Evolutionary conservation across 2,888 invertebrate genomes (phyloP), one percentile per base, ranked within the genome.

Genomic region (Ptychoptera contaminata): DNA sequence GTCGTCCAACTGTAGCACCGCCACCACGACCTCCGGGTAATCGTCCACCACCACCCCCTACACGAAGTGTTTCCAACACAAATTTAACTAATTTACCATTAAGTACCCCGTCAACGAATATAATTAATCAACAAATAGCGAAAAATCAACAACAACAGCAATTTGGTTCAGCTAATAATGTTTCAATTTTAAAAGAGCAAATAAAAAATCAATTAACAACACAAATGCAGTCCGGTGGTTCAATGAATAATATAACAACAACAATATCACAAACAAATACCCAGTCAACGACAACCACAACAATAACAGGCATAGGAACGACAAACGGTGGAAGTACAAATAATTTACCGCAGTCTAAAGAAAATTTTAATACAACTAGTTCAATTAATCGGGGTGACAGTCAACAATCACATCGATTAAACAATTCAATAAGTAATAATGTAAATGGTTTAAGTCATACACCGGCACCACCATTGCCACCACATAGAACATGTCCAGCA

Each of bases 1-100:
- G 61, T 46, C 65, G 65, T 11, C 65, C 65, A 23, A 59, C 60
- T 30, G 58, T 59, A 37, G 59, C 61, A 44, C 60, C 60, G 36
- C 58, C 42, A 12, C 44, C 60, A 37, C 57, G 59, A 47, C 60
- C 61, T 36, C 61, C 61, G 34, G 57, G 57, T 49, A 58, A 60
- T 7, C 65, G 65, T 50, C 65, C 65, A 14, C 66, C 66, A 43
- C 66, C 66, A 47, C 65, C 66, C 12, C 66, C 66, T 8, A 62
- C 65, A 47, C 58, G 65, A 50, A 65, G 66, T 52, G 56, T 61
- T 46, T 64, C 63, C 37, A 65, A 63, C 54, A 59, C 60, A 47
- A 65, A 66, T 51, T 52, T 65, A 43, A 58, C 56, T 51, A 60
- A 54, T 50, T 51, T 60, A 31, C 52, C 56, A 41, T 48, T 55